A percentile compares a stretch with the other conserved stretches of the same genome.
Evolutionary conservation across 2,888 invertebrate genomes (phyloP).

Genomic region (Mythimna impura): DNA sequence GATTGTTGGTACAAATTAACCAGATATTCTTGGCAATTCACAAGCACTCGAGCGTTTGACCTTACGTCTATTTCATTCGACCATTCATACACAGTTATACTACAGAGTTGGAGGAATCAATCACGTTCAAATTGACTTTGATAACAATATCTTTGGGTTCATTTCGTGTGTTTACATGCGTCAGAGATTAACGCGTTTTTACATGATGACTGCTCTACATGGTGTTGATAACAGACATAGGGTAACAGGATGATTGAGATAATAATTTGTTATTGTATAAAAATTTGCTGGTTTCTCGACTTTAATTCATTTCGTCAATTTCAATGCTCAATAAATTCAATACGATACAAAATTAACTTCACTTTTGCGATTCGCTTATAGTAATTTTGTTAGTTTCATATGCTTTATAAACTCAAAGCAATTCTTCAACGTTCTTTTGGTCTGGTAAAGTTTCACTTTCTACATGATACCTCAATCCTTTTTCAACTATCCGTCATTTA

Average conservation of each 20-base stretch:
- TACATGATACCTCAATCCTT: neutral
- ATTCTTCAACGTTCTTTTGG: neutral
- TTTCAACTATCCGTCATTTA: conserved; percentile 5
- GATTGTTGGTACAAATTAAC: conserved; percentile 55
- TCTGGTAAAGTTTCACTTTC: neutral
- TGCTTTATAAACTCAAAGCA: neutral
- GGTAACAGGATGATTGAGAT: conserved; percentile 8
- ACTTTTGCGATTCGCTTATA: neutral
- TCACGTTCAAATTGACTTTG: conserved; percentile 52
- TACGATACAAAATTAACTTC: neutral
- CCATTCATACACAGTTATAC: conserved; percentile 44
- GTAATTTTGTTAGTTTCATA: neutral
- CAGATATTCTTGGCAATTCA: conserved; percentile 59
- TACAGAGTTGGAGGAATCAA: conserved; percentile 42
- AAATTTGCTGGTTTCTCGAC: neutral
- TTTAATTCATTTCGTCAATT: neutral
- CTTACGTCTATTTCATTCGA: conserved; percentile 52
- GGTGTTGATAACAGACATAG: conserved; percentile 10
- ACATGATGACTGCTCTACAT: conserved; percentile 19
- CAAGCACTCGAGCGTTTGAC: conserved; percentile 52
- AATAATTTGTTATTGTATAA: neutral
- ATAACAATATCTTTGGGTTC: conserved; percentile 52
- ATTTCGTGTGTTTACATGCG: conserved; percentile 43
- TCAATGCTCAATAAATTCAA: neutral
- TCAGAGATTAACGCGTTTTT: conserved; percentile 45